Conservation (phyloP, 2,888 invertebrate species). For the Phasia obesa region DNA sequence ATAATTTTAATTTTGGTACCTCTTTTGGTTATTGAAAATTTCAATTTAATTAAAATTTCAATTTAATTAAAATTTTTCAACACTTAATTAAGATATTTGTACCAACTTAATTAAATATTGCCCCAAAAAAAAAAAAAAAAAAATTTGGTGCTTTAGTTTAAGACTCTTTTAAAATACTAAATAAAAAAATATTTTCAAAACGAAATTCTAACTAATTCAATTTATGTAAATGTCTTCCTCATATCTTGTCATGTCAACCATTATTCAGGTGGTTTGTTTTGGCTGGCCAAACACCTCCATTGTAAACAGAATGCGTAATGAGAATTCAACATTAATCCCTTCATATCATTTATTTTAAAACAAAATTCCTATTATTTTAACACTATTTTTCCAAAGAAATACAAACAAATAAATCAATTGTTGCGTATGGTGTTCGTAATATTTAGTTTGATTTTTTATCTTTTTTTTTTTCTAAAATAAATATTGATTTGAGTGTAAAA, state of each 20-base stretch:
- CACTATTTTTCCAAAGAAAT: too few species aligned
- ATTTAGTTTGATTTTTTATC: background rate
- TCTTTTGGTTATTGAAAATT: too few species aligned
- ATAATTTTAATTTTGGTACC: too few species aligned
- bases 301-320: too few species aligned
- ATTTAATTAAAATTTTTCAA: background rate
- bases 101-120: background rate
- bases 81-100: background rate
- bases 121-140: background rate
- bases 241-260: background rate
- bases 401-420: too few species aligned
- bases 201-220: conserved; percentile 20
- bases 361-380: too few species aligned
- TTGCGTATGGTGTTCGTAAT: too few species aligned
- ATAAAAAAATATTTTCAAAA: background rate
- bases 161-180: conserved; percentile 10
- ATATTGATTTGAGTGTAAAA: too few species aligned
- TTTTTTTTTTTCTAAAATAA: background rate
- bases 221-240: conserved; percentile 22
- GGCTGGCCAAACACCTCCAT: background rate
- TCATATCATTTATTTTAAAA: too few species aligned
- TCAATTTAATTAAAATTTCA: too few species aligned
- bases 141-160: background rate
- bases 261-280: conserved; percentile 4
- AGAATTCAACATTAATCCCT: too few species aligned